Conservation (phyloP, 2,888 invertebrate species). For the Philhelius pedissequus region DNA sequence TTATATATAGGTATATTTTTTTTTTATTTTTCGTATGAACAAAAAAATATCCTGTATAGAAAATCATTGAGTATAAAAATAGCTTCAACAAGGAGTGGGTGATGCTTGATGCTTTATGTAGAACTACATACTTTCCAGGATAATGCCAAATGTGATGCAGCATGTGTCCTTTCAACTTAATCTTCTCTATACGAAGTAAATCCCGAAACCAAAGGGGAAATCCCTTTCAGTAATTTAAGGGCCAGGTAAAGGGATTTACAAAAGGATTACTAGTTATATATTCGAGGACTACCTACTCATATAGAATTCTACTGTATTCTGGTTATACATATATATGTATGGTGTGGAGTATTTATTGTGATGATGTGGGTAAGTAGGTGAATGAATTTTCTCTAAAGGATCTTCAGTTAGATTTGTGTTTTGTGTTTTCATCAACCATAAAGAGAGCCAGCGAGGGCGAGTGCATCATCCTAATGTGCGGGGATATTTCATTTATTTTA, state of each 20-base stretch:
- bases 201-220: slow-evolving; percentile 52
- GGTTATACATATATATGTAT: not conserved
- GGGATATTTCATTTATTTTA: slow-evolving; percentile 56
- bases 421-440: not conserved
- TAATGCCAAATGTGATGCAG: slow-evolving; percentile 63
- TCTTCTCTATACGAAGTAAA: slow-evolving; percentile 45
- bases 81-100: not conserved
- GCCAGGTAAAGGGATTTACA: slow-evolving; percentile 66
- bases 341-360: not conserved
- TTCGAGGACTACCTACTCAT: not conserved
- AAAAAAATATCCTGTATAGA: slow-evolving; percentile 26
- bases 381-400: slow-evolving; percentile 17
- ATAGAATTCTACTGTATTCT: not conserved
- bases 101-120: not conserved
- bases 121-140: slow-evolving; percentile 4
- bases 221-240: slow-evolving; percentile 63
- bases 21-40: not conserved
- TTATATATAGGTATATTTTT: too few relatives aligned
- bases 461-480: slow-evolving; percentile 36
- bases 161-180: slow-evolving; percentile 67
- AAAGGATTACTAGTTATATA: slow-evolving; percentile 49
- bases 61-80: slow-evolving; percentile 5
- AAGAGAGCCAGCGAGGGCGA: not conserved
- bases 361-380: slow-evolving; percentile 27
- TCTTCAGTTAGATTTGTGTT: not conserved